A percentile compares a stretch with the other conserved stretches of the same genome.
Evolutionary conservation across 2,888 invertebrate species (phyloP).

Genomic region (Idaea biselata): DNA sequence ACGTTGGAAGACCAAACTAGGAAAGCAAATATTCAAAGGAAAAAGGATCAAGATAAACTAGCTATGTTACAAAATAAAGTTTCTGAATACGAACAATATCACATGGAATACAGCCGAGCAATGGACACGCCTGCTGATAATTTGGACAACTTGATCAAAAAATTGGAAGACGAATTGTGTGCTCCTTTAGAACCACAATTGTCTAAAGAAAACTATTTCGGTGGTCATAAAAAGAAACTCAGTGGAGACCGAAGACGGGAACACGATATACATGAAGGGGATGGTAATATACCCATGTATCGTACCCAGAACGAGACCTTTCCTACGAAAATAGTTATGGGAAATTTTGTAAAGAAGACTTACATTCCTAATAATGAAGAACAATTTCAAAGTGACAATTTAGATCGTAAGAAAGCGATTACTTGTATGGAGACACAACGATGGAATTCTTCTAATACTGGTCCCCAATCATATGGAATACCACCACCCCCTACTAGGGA

Average conservation of each 20-base stretch:
- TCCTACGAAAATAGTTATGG: slow-evolving; percentile 47
- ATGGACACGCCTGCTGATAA: slow-evolving; percentile 49
- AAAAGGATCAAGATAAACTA: slow-evolving; percentile 56
- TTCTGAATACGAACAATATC: slow-evolving; percentile 44
- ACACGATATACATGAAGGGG: slow-evolving; percentile 31
- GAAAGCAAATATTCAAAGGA: slow-evolving; percentile 46
- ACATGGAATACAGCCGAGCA: slow-evolving; percentile 37
- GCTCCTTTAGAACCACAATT: slow-evolving; percentile 36
- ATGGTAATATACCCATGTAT: slow-evolving; percentile 22
- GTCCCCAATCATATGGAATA: slow-evolving; percentile 22
- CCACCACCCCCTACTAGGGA: slow-evolving; percentile 26
- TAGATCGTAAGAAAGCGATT: slow-evolving; percentile 50
- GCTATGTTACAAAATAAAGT: slow-evolving; percentile 49
- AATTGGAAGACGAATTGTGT: slow-evolving; percentile 65
- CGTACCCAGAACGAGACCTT: slow-evolving; percentile 35
- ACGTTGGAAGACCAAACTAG: slow-evolving; percentile 60
- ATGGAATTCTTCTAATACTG: slow-evolving; percentile 33
- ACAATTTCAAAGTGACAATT: slow-evolving; percentile 40
- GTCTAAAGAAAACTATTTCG: neutral
- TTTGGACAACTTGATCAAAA: slow-evolving; percentile 63
- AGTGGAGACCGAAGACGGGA: slow-evolving; percentile 30
- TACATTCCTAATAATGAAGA: slow-evolving; percentile 39
- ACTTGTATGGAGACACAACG: slow-evolving; percentile 48
- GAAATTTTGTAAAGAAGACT: slow-evolving; percentile 47
- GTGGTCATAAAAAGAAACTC: slow-evolving; percentile 28